Evolutionary conservation across 2,888 invertebrate genomes (phyloP), one percentile per base, ranked within the genome.

Genomic region (Cheilosia grossa): DNA sequence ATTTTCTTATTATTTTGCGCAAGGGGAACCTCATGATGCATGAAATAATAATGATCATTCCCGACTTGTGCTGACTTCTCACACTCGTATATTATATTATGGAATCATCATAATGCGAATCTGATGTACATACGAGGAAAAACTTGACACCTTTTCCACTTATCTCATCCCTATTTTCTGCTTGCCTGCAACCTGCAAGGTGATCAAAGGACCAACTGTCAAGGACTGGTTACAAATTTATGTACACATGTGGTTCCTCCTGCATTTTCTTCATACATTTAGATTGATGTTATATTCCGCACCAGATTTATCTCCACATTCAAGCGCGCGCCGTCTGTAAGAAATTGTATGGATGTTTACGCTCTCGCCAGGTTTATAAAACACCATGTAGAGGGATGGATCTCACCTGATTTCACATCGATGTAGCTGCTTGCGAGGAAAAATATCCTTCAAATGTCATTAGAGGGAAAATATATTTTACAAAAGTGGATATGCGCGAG

Each of bases 391-490:
- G 19, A 17, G 47, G 21, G 64, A 33, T 49, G 24, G 54, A 40
- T 64, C 79, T 44, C 53, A 74, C 64, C 64, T 83, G 80, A 42
- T 40, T 70, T 67, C 73, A 49, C 58, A 69, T 40, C 33, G 61
- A 24, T 67, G 61, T 58, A 82, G 49, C 54, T 30, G 59, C 53
- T 63, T 58, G 56, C 47, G 79, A 66, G 47, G 30, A 47, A 58
- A 61, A 74, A 47, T 53, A 64, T 75, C 33, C 54, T 83, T 74
- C 69, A 44, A 66, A 66, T 73, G 67, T 24, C 67, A 73, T 79
- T 70, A 78, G 63, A 51, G 56, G 15, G 42, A 70, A 70, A 78
- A 63, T 78, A 70, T 78, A 70, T 78, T 78, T 64, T 56, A 33
- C 40, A 33, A 30, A 19, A 64, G 63, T 63, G 30, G 63, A 63